Conservation (phyloP, 2,888 invertebrate species). For the Acanthosepion esculentum region DNA sequence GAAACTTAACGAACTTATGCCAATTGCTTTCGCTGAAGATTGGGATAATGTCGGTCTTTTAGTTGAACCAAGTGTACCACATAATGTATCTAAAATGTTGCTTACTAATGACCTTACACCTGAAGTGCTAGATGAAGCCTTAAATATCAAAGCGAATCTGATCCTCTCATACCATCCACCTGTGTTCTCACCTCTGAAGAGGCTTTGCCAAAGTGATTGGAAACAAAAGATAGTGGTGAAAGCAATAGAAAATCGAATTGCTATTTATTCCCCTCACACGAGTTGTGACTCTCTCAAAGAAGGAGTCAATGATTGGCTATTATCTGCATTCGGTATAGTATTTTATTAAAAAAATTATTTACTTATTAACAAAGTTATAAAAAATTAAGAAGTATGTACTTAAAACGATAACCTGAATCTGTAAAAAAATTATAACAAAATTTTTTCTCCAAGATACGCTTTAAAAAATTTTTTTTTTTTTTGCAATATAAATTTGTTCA, state of each 20-base stretch:
- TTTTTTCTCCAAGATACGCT: too few species aligned
- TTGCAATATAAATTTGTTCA: too few species aligned
- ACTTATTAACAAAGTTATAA: neutral
- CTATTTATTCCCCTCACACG: constrained; percentile 94
- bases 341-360: neutral
- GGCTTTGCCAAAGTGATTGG: constrained; percentile 81
- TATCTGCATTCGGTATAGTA: constrained; percentile 80
- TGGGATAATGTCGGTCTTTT: constrained; percentile 98
- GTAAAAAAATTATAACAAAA: too few species aligned
- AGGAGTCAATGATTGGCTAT: constrained; percentile 96
- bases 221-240: constrained; percentile 86
- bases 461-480: too few species aligned
- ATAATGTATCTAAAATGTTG: constrained; percentile 79
- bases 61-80: constrained; percentile 83
- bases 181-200: constrained; percentile 89
- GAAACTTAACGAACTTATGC: constrained; percentile 64
- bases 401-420: too few species aligned
- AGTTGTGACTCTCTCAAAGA: constrained; percentile 87
- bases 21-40: constrained; percentile 80
- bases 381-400: too few species aligned
- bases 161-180: constrained; percentile 97
- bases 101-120: constrained; percentile 95
- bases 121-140: constrained; percentile 86
- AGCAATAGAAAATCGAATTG: constrained; percentile 88
- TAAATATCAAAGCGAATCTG: constrained; percentile 82